Conservation (phyloP, 2,113 vertebrate species). For the Cheirogaleus medius region DNA sequence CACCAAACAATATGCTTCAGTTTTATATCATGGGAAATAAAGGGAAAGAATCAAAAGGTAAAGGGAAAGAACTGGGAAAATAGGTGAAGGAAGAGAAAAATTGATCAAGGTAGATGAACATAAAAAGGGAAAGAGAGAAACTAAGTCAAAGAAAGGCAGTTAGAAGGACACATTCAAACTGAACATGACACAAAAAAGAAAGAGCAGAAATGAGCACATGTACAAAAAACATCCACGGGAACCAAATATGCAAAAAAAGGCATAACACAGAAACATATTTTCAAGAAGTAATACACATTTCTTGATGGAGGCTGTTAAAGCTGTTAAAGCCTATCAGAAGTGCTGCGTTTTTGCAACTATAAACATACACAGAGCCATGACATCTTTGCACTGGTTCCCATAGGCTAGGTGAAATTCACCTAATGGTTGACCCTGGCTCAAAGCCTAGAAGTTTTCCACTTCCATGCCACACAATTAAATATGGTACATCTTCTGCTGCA, state of each 20-base stretch:
- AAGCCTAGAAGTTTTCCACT: not conserved
- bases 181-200: not conserved
- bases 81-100: not conserved
- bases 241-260: not conserved
- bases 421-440: not conserved
- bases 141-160: not conserved
- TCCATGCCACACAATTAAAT: not conserved
- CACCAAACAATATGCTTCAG: not conserved
- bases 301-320: not conserved
- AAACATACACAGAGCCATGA: not conserved
- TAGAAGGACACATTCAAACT: not conserved
- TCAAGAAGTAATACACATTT: not conserved
- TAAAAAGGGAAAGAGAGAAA: not conserved
- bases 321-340: not conserved
- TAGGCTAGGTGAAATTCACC: not conserved
- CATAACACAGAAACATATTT: not conserved
- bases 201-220: rapidly evolving
- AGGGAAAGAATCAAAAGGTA: not conserved
- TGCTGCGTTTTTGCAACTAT: not conserved
- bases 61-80: not conserved
- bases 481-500: not conserved
- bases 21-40: not conserved
- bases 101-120: not conserved
- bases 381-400: not conserved
- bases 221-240: not conserved